Conservation (phyloP, 2,113 vertebrate genomes). For the Mustela lutreola region DNA sequence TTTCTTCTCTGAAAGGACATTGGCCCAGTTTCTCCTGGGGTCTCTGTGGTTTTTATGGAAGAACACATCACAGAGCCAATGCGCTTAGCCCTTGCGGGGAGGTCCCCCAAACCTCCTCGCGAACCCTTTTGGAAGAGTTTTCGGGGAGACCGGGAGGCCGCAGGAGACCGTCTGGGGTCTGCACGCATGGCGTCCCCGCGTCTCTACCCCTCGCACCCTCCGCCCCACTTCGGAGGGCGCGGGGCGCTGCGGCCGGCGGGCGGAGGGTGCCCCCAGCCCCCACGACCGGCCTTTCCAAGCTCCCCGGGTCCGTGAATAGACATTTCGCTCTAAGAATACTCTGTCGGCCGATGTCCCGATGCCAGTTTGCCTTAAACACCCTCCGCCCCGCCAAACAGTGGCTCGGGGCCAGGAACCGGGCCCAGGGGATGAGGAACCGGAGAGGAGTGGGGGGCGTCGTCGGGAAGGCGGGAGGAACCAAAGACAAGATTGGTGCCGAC, state of each 20-base stretch:
- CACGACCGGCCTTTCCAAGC: background rate
- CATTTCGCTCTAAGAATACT: background rate
- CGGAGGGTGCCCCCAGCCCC: background rate
- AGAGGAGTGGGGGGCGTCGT: rapidly evolving
- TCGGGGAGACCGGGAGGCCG: background rate
- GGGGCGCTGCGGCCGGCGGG: rapidly evolving
- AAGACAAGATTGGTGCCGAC: background rate
- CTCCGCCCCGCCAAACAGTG: background rate
- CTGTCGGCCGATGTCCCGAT: rapidly evolving
- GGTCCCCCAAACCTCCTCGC: background rate
- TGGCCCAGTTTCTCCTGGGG: background rate
- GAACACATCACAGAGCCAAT: background rate
- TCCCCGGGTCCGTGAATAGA: rapidly evolving
- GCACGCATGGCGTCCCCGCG: rapidly evolving
- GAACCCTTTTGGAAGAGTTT: background rate
- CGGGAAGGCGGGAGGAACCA: no score
- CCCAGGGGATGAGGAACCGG: background rate
- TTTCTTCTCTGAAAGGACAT: background rate
- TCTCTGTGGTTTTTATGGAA: background rate
- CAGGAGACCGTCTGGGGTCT: no score
- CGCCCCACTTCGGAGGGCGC: no score
- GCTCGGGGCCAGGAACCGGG: background rate
- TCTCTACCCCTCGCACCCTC: background rate
- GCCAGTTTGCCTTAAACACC: background rate
- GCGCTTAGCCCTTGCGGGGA: rapidly evolving